These are phyloP conservation scores for Danio jaintianensis DNA, from an alignment of 2,797 vertebrate species.

Conservation along the genomic window DNA sequence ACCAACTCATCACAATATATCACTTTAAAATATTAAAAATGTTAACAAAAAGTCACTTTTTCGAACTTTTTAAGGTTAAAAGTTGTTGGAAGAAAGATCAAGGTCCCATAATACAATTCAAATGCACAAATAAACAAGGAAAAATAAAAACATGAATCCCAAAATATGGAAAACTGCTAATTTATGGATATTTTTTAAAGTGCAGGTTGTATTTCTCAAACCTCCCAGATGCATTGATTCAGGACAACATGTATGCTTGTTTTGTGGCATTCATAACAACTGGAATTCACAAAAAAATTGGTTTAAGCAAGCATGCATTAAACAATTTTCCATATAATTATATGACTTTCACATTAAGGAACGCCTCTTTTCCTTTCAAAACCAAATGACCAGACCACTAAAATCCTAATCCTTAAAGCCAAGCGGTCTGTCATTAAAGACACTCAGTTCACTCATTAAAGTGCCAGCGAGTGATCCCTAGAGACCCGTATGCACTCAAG, in stretches of 20 bases:
- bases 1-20: too few relatives aligned
- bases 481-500: slow-evolving; percentile 7
- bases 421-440: not conserved
- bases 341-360: slow-evolving; percentile 4
- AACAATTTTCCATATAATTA: slow-evolving; percentile 7
- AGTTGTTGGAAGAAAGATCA: too few relatives aligned
- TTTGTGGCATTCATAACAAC: not conserved
- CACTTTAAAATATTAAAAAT: too few relatives aligned
- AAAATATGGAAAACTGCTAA: too few relatives aligned
- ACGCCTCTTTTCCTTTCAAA: not conserved
- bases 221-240: not conserved
- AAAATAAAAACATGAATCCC: too few relatives aligned
- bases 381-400: slow-evolving; percentile 2
- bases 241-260: not conserved
- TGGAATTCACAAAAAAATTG: not conserved
- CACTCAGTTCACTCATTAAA: not conserved
- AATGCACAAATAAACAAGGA: too few relatives aligned
- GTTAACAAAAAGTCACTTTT: too few relatives aligned
- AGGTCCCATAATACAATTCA: too few relatives aligned
- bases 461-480: not conserved
- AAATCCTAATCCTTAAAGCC: not conserved
- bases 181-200: too few relatives aligned
- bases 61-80: too few relatives aligned
- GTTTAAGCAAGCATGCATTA: not conserved
- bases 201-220: not conserved